These are phyloP conservation scores for Crambe crambe DNA, from an alignment of 37 sponge, comb jelly and placozoan genomes.

Conservation along the genomic window DNA sequence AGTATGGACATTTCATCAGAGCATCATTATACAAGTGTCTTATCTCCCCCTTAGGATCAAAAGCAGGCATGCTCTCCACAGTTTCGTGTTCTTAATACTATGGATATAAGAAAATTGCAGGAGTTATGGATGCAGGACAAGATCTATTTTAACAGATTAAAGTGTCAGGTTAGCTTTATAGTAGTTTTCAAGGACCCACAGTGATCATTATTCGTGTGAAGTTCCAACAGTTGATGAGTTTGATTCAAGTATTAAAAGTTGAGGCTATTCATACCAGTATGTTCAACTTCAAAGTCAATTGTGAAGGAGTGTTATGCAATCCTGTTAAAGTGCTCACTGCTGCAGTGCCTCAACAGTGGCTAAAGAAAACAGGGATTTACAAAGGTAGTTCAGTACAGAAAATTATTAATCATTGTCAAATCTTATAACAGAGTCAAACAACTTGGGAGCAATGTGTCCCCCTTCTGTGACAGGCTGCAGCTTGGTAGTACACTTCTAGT, in stretches of 20 bases:
- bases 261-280: not conserved
- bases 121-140: not conserved
- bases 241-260: not conserved
- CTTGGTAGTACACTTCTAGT: no score
- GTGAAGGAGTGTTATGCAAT: not conserved
- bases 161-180: constrained; percentile 1
- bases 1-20: no score
- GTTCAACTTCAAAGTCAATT: not conserved
- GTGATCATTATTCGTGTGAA: not conserved
- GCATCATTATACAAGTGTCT: no score
- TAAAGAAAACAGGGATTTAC: not conserved
- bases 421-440: no score
- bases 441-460: no score
- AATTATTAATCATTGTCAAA: no score
- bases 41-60: no score
- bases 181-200: no score
- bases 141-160: not conserved
- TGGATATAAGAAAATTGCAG: not conserved
- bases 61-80: no score
- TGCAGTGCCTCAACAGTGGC: not conserved
- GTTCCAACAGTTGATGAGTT: constrained; percentile 3
- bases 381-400: no score
- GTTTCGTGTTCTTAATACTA: not conserved
- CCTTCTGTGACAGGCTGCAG: no score
- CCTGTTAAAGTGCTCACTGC: not conserved